Percentiles rank a stretch among this genome's conserved stretches.
Conservation (phyloP, 2,888 invertebrate genomes). For the Drosophila subsilvestris region DNA sequence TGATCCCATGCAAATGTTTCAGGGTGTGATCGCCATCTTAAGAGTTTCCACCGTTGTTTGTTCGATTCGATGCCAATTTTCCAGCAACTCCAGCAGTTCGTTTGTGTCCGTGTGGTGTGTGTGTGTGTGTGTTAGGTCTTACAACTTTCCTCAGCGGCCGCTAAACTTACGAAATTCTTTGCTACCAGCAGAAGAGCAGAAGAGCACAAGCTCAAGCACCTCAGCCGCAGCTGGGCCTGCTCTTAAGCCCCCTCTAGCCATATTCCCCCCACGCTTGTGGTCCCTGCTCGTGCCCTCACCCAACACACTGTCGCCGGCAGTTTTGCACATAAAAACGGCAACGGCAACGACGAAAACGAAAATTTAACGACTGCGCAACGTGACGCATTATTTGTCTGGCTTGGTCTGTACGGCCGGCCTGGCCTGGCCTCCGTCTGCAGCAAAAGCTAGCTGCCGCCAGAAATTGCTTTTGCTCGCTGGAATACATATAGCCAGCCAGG, state of each 20-base stretch:
- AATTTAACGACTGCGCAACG: slow-evolving; percentile 78
- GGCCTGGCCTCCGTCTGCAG: slow-evolving; percentile 62
- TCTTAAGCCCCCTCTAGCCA: slow-evolving; percentile 12
- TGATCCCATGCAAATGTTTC: slow-evolving; percentile 2
- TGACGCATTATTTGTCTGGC: slow-evolving; percentile 77
- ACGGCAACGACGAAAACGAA: slow-evolving; percentile 72
- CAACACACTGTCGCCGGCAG: slow-evolving; percentile 42
- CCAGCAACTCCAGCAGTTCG: slow-evolving; percentile 36
- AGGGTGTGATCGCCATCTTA: neutral
- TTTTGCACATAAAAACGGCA: slow-evolving; percentile 73
- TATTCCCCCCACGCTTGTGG: slow-evolving; percentile 6
- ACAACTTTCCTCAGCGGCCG: slow-evolving; percentile 64
- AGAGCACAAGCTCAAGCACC: slow-evolving; percentile 45
- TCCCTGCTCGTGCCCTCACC: slow-evolving; percentile 33
- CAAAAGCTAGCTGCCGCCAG: slow-evolving; percentile 70
- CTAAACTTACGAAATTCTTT: slow-evolving; percentile 77
- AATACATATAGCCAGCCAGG: slow-evolving; percentile 29
- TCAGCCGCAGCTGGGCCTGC: slow-evolving; percentile 45
- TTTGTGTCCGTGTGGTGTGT: slow-evolving; percentile 9
- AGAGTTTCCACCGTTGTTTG: slow-evolving; percentile 19
- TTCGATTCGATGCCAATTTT: slow-evolving; percentile 43
- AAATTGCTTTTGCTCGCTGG: slow-evolving; percentile 73
- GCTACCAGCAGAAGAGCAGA: slow-evolving; percentile 57
- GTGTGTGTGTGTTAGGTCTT: slow-evolving; percentile 39
- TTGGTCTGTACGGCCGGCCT: slow-evolving; percentile 59